Percentiles rank a stretch among this genome's conserved stretches.
phyloP scores from a whole-genome alignment of 2,113 vertebrate species.

The Pangasianodon hypophthalmus region DNA sequence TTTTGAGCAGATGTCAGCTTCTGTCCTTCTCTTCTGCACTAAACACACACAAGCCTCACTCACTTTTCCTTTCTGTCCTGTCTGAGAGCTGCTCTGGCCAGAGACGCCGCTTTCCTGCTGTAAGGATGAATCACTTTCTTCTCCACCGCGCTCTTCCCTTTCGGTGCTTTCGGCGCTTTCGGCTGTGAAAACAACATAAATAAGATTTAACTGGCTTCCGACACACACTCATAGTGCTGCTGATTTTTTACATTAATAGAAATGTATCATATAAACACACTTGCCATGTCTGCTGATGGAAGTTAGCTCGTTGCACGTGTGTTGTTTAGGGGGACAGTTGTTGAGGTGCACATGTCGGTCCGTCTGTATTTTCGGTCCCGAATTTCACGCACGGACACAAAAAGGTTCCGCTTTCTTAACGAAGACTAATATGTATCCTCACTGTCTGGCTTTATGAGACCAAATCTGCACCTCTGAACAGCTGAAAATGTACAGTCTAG shows the following conservation, averaged over 20 bases:
- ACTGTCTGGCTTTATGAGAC: neutral
- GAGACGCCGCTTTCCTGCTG: slow-evolving; percentile 91
- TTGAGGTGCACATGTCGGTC: neutral
- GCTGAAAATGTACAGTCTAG: neutral
- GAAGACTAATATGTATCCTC: neutral
- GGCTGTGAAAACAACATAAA: slow-evolving; percentile 75
- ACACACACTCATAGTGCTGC: neutral
- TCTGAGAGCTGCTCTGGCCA: slow-evolving; percentile 81
- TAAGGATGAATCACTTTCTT: slow-evolving; percentile 89
- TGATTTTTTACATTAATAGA: neutral
- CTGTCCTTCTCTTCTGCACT: neutral
- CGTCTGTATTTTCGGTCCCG: slow-evolving; percentile 1
- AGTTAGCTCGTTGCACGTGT: neutral
- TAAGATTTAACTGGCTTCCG: neutral
- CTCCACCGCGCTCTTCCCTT: slow-evolving; percentile 76
- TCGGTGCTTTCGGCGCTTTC: slow-evolving; percentile 78
- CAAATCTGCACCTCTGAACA: neutral
- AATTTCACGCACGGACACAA: neutral
- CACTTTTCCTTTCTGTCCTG: slow-evolving; percentile 86
- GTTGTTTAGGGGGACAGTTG: neutral
- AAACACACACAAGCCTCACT: neutral
- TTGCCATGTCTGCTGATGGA: slow-evolving; percentile 12
- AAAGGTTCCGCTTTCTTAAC: neutral
- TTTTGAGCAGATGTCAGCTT: too few species aligned
- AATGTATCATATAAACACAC: neutral